Conservation (phyloP, 2,888 invertebrate species). For the Augiades crinisus region DNA sequence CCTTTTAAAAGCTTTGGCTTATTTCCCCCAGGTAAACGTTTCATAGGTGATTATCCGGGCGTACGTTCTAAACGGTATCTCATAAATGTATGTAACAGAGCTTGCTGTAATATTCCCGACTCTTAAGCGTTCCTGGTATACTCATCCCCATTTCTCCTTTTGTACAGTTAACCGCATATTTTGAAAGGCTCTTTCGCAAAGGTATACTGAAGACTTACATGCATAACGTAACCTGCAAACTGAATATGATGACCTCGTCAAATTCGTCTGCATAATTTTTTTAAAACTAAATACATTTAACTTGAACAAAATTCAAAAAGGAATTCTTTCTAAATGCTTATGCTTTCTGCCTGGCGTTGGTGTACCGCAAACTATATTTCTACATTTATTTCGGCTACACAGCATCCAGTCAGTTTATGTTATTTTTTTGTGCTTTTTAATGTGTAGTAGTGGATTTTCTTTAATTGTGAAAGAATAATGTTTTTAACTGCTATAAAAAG, state of each 20-base stretch:
- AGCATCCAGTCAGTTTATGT: no score
- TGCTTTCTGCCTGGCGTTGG: no score
- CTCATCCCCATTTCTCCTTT: not conserved
- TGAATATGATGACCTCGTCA: not conserved
- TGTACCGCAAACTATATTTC: no score
- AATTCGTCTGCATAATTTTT: no score
- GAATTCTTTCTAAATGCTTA: no score
- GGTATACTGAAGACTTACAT: not conserved
- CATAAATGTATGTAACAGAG: not conserved
- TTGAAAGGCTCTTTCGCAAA: not conserved
- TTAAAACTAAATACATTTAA: no score
- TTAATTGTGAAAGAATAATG: no score
- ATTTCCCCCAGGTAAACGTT: not conserved
- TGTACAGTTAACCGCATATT: slow-evolving; percentile 8
- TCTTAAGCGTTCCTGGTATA: not conserved
- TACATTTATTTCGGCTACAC: no score
- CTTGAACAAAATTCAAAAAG: no score
- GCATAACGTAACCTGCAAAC: not conserved
- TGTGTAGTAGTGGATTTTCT: no score
- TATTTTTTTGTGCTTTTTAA: no score
- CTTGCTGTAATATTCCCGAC: not conserved
- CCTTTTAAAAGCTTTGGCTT: not conserved
- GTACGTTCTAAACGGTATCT: not conserved
- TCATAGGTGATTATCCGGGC: not conserved
- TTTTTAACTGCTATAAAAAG: no score